Conservation (phyloP, 2,113 vertebrate species). For the Alaudala cheleensis region DNA sequence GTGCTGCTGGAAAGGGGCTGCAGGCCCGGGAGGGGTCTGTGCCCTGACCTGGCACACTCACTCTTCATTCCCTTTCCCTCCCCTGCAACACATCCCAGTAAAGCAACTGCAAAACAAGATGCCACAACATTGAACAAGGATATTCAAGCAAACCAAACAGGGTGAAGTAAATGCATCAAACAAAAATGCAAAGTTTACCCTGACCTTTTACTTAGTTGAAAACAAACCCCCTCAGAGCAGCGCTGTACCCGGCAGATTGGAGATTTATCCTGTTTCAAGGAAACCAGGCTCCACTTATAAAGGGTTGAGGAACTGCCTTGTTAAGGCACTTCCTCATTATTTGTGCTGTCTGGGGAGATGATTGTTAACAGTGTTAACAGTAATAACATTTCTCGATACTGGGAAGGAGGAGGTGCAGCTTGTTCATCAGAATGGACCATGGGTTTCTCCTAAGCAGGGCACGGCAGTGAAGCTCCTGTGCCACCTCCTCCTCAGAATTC, state of each 20-base stretch:
- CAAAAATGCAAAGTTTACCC: not conserved
- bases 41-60: rapidly evolving
- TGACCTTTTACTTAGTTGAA: not conserved
- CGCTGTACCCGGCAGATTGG: not conserved
- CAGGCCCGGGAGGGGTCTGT: not conserved
- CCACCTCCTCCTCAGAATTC: not conserved
- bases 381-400: not conserved
- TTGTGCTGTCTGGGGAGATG: not conserved
- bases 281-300: not conserved
- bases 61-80: not conserved
- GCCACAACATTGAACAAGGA: too few relatives aligned
- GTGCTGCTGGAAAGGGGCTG: rapidly evolving
- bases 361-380: not conserved
- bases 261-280: not conserved
- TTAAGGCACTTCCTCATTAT: not conserved
- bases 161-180: not conserved
- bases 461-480: not conserved
- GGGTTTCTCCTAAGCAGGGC: not conserved
- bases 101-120: not conserved
- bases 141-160: not conserved
- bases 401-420: not conserved
- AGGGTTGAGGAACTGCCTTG: not conserved
- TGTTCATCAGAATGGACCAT: not conserved
- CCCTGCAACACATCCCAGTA: rapidly evolving
- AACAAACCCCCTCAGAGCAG: not conserved